phyloP scores from a whole-genome alignment of 2,888 invertebrate genomes.

The Anaspis maculata region DNA sequence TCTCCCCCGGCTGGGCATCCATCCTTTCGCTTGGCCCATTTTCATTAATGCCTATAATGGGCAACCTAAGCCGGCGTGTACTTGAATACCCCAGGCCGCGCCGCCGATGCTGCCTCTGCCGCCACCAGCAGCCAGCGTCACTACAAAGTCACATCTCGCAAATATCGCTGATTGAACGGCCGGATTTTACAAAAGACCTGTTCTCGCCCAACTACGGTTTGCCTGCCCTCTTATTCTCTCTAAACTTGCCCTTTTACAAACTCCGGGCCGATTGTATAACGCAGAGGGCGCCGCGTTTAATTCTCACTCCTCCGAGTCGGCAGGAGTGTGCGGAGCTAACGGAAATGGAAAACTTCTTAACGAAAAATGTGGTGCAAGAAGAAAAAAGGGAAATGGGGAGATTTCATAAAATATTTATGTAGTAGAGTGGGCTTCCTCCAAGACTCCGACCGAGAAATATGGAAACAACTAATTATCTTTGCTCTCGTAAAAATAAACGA shows the following conservation, averaged over 20 bases:
- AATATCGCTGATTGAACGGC: conserved; percentile 19
- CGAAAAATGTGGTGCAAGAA: conserved; percentile 12
- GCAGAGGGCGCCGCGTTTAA: conserved; percentile 10
- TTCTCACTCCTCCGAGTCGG: conserved; percentile 8
- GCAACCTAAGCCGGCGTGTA: conserved; percentile 13
- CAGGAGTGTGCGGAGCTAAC: conserved; percentile 8
- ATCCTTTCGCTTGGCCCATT: conserved; percentile 32
- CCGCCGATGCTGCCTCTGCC: conserved; percentile 17
- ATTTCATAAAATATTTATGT: conserved; percentile 15
- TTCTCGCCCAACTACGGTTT: conserved; percentile 6
- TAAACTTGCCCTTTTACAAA: conserved; percentile 13
- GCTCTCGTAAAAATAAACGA: conserved; percentile 16
- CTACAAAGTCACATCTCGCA: conserved; percentile 22
- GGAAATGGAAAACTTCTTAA: conserved; percentile 17
- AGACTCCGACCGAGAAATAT: conserved; percentile 10
- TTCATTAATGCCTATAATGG: conserved; percentile 37
- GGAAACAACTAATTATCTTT: conserved; percentile 16
- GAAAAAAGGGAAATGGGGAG: conserved; percentile 12
- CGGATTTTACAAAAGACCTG: conserved; percentile 12
- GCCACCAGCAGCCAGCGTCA: too few species aligned
- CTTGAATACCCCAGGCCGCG: conserved; percentile 17
- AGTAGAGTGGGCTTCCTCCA: conserved; percentile 6
- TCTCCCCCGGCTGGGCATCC: conserved; percentile 24
- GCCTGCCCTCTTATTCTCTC: conserved; percentile 10
- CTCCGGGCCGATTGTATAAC: conserved; percentile 9